phyloP scores from a whole-genome alignment of 2,797 vertebrate species.

The Chiroxiphia lanceolata region DNA sequence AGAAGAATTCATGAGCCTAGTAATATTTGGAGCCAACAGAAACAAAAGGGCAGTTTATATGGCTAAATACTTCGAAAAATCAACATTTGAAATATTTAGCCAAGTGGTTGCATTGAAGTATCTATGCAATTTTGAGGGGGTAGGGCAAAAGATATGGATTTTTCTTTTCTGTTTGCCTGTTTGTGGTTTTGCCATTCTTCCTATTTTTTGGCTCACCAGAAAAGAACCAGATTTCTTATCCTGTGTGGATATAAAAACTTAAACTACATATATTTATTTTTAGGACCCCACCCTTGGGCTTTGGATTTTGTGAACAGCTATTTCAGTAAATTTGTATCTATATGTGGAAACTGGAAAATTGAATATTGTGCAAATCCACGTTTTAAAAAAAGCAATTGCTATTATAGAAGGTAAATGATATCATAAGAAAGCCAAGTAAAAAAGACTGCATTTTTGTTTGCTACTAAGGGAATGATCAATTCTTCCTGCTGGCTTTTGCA shows the following conservation, averaged over 20 bases:
- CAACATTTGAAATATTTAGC: background rate
- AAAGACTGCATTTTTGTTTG: slow-evolving; percentile 73
- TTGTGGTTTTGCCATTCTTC: slow-evolving; percentile 35
- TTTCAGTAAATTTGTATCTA: slow-evolving; percentile 74
- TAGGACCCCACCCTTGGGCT: slow-evolving; percentile 64
- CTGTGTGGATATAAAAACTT: background rate
- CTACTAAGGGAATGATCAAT: slow-evolving; percentile 64
- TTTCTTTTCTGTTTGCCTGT: slow-evolving; percentile 24
- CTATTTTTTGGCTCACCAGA: slow-evolving; percentile 20
- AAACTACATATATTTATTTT: slow-evolving; percentile 58
- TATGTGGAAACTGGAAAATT: slow-evolving; percentile 73
- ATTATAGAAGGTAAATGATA: slow-evolving; percentile 89
- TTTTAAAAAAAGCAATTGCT: slow-evolving; percentile 73
- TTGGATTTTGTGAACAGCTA: slow-evolving; percentile 65
- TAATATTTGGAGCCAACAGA: slow-evolving; percentile 32
- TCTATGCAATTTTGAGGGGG: background rate
- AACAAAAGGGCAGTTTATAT: slow-evolving; percentile 45
- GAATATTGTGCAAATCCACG: slow-evolving; percentile 69
- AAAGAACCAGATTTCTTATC: slow-evolving; percentile 40
- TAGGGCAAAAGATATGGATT: background rate
- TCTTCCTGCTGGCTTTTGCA: slow-evolving; percentile 60
- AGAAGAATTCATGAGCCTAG: slow-evolving; percentile 24
- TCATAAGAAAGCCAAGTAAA: slow-evolving; percentile 76
- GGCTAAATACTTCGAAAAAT: slow-evolving; percentile 42
- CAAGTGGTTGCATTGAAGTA: slow-evolving; percentile 29